A percentile compares a stretch with the other conserved stretches of the same genome.
These are phyloP conservation scores for Philereme vetulata DNA, from an alignment of 2,888 invertebrate species.

Conservation along the genomic window DNA sequence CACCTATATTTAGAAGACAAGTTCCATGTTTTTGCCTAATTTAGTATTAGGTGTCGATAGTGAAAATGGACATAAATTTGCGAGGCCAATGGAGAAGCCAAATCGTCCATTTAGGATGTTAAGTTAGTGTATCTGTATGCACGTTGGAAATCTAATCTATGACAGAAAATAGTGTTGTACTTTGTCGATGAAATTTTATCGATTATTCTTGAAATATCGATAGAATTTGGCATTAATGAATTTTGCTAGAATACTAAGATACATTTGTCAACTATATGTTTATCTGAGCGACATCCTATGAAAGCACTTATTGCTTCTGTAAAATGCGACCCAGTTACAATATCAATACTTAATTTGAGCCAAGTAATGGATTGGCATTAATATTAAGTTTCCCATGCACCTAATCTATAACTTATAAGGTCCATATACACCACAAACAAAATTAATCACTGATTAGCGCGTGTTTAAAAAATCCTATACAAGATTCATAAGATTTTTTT, in stretches of 20 bases:
- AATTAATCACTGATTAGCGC: too few relatives aligned
- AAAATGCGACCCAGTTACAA: not conserved
- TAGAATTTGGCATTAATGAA: not conserved
- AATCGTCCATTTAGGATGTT: slow-evolving; percentile 51
- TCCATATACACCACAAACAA: too few relatives aligned
- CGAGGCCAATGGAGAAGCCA: slow-evolving; percentile 48
- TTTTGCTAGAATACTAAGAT: not conserved
- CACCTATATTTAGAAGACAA: not conserved
- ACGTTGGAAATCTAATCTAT: slow-evolving; percentile 26
- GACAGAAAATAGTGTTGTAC: slow-evolving; percentile 26
- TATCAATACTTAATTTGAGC: not conserved
- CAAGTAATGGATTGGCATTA: not conserved
- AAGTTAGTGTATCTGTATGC: slow-evolving; percentile 31
- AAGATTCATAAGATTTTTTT: too few relatives aligned
- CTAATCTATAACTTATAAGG: not conserved
- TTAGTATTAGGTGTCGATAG: not conserved
- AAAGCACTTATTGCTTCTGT: not conserved
- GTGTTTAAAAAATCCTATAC: too few relatives aligned
- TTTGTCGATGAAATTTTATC: slow-evolving; percentile 9
- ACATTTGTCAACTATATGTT: not conserved
- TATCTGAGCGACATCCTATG: not conserved
- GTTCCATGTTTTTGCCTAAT: not conserved
- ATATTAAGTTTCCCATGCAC: not conserved
- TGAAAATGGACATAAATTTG: slow-evolving; percentile 9
- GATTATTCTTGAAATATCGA: not conserved